Percentiles rank a stretch among this genome's conserved stretches.
phyloP scores from a whole-genome alignment of 2,888 invertebrate genomes.

The Himalopsyche japonica region DNA sequence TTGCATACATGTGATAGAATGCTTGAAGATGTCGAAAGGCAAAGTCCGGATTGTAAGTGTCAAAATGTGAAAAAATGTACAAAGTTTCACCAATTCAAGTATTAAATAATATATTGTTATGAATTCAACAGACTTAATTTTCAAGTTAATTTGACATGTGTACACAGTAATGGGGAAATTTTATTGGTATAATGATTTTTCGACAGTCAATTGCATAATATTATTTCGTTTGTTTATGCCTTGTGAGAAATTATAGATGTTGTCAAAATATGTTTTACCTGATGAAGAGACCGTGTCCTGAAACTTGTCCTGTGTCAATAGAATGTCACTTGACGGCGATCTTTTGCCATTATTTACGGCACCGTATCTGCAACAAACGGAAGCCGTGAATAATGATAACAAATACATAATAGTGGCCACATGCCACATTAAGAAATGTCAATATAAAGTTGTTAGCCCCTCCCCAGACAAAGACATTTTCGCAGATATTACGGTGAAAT shows the following conservation, averaged over 20 bases:
- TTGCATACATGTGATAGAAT: too few species aligned
- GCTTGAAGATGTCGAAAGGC: too few species aligned
- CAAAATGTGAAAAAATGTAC: too few species aligned
- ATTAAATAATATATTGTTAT: too few species aligned
- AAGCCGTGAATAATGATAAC: conserved; percentile 10
- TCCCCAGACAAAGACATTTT: conserved; percentile 37
- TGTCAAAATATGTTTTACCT: background rate
- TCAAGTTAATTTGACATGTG: too few species aligned
- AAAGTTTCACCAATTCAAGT: too few species aligned
- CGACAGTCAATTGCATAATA: background rate
- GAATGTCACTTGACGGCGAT: conserved; percentile 8
- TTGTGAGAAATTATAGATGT: background rate
- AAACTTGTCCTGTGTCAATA: conserved; percentile 25
- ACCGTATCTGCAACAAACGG: conserved; percentile 30
- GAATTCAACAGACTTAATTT: too few species aligned
- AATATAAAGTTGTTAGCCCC: conserved; percentile 32
- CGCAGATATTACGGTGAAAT: background rate
- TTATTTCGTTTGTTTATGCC: background rate
- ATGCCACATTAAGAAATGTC: conserved; percentile 32
- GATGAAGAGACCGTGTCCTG: background rate
- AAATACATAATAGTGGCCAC: conserved; percentile 19
- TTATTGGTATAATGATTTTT: background rate
- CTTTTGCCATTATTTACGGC: conserved; percentile 30
- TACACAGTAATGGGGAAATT: too few species aligned
- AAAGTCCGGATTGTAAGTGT: too few species aligned